These are phyloP conservation scores for Dolichotis patagonum DNA, from an alignment of 2,113 vertebrate species.

Conservation along the genomic window DNA sequence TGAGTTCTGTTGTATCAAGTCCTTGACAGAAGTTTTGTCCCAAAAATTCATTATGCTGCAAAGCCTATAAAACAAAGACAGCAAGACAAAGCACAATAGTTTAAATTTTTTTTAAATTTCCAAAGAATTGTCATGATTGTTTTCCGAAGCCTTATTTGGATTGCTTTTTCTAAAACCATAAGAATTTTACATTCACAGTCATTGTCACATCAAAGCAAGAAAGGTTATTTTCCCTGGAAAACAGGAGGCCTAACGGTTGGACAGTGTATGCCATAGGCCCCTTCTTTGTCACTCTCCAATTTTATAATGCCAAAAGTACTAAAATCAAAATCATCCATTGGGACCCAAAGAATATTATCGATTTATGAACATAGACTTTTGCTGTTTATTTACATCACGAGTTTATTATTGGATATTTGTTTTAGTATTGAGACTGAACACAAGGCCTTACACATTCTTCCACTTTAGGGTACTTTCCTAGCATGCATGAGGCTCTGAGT, in stretches of 20 bases:
- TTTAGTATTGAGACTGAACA: too few relatives aligned
- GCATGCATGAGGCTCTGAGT: too few relatives aligned
- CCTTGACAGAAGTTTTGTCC: conserved; percentile 86
- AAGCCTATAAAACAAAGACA: conserved; percentile 84
- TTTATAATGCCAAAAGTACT: neutral
- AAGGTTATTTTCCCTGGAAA: neutral
- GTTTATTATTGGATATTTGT: too few relatives aligned
- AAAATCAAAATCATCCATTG: neutral
- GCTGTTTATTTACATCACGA: neutral
- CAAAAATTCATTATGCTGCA: conserved; percentile 91
- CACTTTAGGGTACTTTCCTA: too few relatives aligned
- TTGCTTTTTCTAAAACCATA: neutral
- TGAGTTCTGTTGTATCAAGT: neutral
- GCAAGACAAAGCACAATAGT: neutral
- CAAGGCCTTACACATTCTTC: too few relatives aligned
- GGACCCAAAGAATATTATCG: too few relatives aligned
- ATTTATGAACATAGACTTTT: neutral
- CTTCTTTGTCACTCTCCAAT: neutral
- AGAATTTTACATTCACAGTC: neutral
- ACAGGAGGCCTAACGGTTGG: too few relatives aligned
- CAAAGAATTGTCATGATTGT: neutral
- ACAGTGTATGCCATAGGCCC: too few relatives aligned
- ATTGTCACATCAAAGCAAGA: neutral
- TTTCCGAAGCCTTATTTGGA: neutral
- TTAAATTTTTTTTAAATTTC: neutral